These are phyloP conservation scores for Tetanocera ferruginea DNA, from an alignment of 2,888 invertebrate species.

Conservation along the genomic window DNA sequence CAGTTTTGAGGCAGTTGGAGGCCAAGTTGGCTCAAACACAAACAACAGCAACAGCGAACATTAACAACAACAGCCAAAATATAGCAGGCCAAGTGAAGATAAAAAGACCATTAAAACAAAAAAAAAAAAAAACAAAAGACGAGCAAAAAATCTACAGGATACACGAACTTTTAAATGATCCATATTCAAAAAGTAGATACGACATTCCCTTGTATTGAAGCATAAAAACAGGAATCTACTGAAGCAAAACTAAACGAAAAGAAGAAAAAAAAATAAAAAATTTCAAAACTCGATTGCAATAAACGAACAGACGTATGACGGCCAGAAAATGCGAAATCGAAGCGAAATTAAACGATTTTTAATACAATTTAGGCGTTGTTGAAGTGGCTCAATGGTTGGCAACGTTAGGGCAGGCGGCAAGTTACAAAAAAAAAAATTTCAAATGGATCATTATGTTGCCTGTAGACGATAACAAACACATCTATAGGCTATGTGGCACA, in stretches of 20 bases:
- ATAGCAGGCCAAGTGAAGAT: neutral
- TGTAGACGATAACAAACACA: neutral
- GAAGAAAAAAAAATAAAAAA: neutral
- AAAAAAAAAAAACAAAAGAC: neutral
- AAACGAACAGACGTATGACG: neutral
- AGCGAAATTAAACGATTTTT: neutral
- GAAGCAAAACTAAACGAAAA: neutral
- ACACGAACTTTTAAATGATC: neutral
- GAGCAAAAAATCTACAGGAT: neutral
- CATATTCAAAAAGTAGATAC: neutral
- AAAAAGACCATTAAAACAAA: neutral
- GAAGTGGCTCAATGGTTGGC: neutral
- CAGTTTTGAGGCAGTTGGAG: too few relatives aligned
- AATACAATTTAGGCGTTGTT: neutral
- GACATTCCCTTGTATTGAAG: neutral
- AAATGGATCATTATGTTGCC: too few relatives aligned
- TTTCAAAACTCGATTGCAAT: too few relatives aligned
- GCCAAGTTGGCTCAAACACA: neutral
- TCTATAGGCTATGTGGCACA: constrained; percentile 49
- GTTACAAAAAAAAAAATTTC: too few relatives aligned
- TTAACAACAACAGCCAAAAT: neutral
- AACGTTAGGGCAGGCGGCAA: neutral
- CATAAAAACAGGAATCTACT: neutral
- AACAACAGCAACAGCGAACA: neutral
- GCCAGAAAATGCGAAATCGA: constrained; percentile 3